Percentiles rank a stretch among this genome's conserved stretches.
phyloP scores from a whole-genome alignment of 2,888 invertebrate species.

The Chromoteleia sp. region DNA sequence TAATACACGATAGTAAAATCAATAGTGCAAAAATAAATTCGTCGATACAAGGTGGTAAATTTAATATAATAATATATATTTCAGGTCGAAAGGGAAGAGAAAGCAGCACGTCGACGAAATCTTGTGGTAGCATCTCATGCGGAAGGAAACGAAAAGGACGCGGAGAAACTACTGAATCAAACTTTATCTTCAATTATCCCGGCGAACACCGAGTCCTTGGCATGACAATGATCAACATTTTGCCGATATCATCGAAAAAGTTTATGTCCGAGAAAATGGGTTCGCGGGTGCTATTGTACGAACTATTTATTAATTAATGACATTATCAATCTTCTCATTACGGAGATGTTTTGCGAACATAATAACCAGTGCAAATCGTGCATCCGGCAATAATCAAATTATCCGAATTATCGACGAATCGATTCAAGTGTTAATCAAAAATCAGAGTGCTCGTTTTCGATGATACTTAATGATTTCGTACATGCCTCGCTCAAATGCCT shows the following conservation, averaged over 20 bases:
- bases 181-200: conserved; percentile 77
- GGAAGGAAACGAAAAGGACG: conserved; percentile 78
- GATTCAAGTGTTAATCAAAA: conserved; percentile 41
- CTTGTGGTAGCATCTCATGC: conserved; percentile 75
- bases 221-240: conserved; percentile 69
- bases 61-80: conserved; percentile 54
- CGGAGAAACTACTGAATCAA: conserved; percentile 79
- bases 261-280: conserved; percentile 29
- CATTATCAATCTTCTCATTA: conserved; percentile 1
- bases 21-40: too few relatives aligned
- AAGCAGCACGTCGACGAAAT: conserved; percentile 81
- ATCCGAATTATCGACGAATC: conserved; percentile 25
- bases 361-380: conserved; percentile 7
- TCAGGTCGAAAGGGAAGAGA: conserved; percentile 83
- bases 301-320: conserved; percentile 35
- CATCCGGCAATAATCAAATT: conserved; percentile 4
- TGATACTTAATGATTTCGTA: conserved; percentile 66
- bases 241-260: conserved; percentile 45
- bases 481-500: conserved; percentile 36
- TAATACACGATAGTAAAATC: too few relatives aligned
- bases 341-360: conserved; percentile 5
- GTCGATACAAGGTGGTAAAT: too few relatives aligned
- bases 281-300: conserved; percentile 20
- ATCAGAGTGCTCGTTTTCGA: conserved; percentile 47
- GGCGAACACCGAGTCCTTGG: conserved; percentile 77